Evolutionary conservation across 2,797 vertebrate species (phyloP).

Genomic region (Coluber constrictor): DNA sequence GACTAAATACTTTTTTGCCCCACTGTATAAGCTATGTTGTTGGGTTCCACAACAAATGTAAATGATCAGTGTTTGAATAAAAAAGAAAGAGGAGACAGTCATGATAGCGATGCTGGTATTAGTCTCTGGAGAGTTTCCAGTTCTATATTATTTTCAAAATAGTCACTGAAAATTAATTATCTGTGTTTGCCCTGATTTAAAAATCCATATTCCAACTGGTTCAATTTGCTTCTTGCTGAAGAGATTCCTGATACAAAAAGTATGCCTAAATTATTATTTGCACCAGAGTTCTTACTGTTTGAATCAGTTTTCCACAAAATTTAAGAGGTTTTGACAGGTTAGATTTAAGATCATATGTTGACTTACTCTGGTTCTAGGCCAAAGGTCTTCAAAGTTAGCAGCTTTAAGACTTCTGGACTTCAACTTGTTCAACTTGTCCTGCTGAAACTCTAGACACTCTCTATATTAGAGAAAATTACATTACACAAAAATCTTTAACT

Average conservation of each 20-base stretch:
- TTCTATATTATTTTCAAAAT: constrained; percentile 24
- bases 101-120: constrained; percentile 21
- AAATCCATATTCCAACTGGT: constrained; percentile 3
- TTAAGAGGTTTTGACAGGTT: not conserved
- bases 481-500: not conserved
- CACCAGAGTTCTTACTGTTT: not conserved
- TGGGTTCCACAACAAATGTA: constrained; percentile 53
- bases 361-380: not conserved
- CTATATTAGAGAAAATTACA: not conserved
- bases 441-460: not conserved
- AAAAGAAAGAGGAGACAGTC: constrained; percentile 42
- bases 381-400: no score
- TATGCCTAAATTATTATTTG: not conserved
- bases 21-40: constrained; percentile 33
- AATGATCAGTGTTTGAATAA: constrained; percentile 57
- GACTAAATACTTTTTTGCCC: no score
- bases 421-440: not conserved
- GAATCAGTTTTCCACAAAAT: not conserved
- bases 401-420: no score
- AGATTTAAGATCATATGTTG: not conserved
- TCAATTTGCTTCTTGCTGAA: constrained; percentile 12
- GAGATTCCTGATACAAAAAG: not conserved
- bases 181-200: constrained; percentile 26
- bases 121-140: constrained; percentile 32
- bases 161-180: not conserved